phyloP scores from a whole-genome alignment of 2,888 invertebrate species.

The Sicus ferrugineus region DNA sequence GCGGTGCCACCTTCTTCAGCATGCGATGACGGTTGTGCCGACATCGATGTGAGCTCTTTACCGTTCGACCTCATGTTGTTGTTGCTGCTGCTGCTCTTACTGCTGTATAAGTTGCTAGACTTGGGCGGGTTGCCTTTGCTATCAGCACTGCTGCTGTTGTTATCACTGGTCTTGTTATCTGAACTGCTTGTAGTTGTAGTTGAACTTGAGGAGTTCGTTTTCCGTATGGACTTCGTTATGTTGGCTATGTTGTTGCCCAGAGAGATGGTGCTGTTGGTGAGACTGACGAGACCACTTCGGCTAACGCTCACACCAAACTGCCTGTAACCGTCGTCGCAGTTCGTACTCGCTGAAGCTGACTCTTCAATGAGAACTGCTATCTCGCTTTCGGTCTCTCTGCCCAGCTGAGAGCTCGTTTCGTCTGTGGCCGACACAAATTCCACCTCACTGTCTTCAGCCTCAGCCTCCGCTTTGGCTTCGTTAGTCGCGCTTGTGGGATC shows the following conservation, averaged over 20 bases:
- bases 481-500: conserved; percentile 65
- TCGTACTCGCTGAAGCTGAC: neutral
- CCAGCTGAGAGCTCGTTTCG: conserved; percentile 38
- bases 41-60: conserved; percentile 57
- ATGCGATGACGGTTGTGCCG: conserved; percentile 46
- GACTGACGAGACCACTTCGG: conserved; percentile 44
- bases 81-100: neutral
- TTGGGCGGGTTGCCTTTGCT: conserved; percentile 46
- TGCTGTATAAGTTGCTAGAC: neutral
- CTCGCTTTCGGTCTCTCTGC: neutral
- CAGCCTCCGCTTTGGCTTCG: conserved; percentile 44
- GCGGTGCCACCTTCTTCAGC: conserved; percentile 45
- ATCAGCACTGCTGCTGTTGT: conserved; percentile 48
- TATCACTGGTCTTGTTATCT: conserved; percentile 52
- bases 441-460: conserved; percentile 39
- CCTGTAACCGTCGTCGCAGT: neutral
- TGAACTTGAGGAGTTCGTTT: conserved; percentile 44
- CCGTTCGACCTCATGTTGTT: conserved; percentile 53
- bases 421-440: conserved; percentile 54
- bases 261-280: conserved; percentile 52
- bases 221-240: conserved; percentile 49
- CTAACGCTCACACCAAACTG: conserved; percentile 30
- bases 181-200: conserved; percentile 53
- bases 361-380: neutral
- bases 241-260: conserved; percentile 45